Conservation (phyloP, 2,888 invertebrate genomes). For the Schrankia costaestrigalis region DNA sequence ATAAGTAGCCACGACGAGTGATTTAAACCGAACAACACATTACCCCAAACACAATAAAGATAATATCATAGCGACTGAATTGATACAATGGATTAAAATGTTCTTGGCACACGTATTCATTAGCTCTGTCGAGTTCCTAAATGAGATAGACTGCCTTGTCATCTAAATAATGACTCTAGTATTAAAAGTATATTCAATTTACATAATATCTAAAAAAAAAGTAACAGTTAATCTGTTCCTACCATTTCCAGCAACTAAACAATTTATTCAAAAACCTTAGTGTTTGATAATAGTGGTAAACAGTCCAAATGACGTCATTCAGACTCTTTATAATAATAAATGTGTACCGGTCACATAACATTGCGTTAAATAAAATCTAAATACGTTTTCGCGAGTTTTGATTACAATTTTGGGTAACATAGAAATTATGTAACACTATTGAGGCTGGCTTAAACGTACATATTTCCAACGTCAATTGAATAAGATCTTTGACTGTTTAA, state of each 20-base stretch:
- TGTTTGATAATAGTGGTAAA: slow-evolving; percentile 9
- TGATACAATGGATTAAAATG: not conserved
- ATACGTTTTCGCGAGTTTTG: slow-evolving; percentile 1
- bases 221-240: no score
- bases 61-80: no score
- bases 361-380: slow-evolving; percentile 5
- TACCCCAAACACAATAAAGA: no score
- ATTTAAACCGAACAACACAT: no score
- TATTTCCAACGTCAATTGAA: not conserved
- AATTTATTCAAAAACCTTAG: slow-evolving; percentile 13
- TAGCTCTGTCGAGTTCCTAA: not conserved
- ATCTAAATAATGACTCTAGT: not conserved
- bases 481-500: no score
- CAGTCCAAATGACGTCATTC: slow-evolving; percentile 21
- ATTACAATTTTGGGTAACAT: slow-evolving; percentile 7
- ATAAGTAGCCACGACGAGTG: no score
- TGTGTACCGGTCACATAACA: slow-evolving; percentile 8
- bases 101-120: slow-evolving; percentile 1
- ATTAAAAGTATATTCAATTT: not conserved
- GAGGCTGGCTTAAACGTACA: slow-evolving; percentile 1
- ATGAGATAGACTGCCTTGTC: not conserved
- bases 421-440: slow-evolving; percentile 3
- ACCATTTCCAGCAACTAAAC: no score
- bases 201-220: slow-evolving; percentile 18
- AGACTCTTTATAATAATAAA: slow-evolving; percentile 15